Evolutionary conservation across 2,113 vertebrate genomes (phyloP).

Genomic region (Drymodes brunneopygia): DNA sequence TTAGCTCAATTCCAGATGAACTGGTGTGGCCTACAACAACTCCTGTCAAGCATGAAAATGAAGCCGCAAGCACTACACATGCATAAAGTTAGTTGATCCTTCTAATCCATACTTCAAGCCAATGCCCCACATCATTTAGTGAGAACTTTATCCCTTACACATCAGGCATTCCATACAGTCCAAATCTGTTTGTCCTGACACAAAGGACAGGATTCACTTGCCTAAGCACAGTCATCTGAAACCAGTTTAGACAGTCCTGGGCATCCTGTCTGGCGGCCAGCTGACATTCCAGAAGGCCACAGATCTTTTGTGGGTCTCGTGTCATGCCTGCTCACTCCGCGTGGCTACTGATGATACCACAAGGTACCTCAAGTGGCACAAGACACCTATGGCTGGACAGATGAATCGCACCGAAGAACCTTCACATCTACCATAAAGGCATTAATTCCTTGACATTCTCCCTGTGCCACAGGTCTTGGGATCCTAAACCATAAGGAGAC

Average conservation of each 20-base stretch:
- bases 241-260: neutral
- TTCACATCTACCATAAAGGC: neutral
- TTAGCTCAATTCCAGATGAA: neutral
- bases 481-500: neutral
- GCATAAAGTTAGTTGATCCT: conserved; percentile 4
- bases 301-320: rapidly evolving
- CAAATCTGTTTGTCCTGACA: neutral
- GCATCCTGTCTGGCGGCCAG: neutral
- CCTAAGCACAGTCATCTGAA: neutral
- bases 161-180: neutral
- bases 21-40: neutral
- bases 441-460: neutral
- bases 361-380: neutral
- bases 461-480: too few species aligned
- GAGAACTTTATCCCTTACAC: neutral
- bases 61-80: neutral
- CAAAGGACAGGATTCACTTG: neutral
- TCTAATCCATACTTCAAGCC: conserved; percentile 24
- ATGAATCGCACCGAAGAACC: rapidly evolving
- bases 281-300: neutral
- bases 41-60: conserved; percentile 1
- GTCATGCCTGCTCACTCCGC: rapidly evolving
- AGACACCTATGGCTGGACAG: neutral
- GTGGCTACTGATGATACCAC: neutral
- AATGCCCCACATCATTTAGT: neutral